These are phyloP conservation scores for Perccottus glenii DNA, from an alignment of 2,113 vertebrate species.

Conservation along the genomic window DNA sequence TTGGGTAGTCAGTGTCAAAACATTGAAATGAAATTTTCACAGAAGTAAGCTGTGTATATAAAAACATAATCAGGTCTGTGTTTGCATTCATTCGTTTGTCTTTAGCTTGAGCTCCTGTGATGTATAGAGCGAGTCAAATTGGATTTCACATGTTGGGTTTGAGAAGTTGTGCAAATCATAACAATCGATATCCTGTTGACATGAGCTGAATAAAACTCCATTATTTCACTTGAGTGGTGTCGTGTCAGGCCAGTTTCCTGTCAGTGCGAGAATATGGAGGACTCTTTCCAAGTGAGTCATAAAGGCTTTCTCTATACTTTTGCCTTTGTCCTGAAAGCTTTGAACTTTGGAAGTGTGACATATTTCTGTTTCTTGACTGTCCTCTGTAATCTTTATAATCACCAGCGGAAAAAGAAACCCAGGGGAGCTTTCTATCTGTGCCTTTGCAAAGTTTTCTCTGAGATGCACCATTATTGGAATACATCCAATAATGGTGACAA, in stretches of 20 bases:
- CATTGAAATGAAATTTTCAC: constrained; percentile 7
- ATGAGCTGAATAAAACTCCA: constrained; percentile 11
- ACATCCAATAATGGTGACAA: constrained; percentile 51
- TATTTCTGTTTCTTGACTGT: constrained; percentile 21
- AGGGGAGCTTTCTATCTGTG: constrained; percentile 22
- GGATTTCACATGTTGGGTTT: background rate
- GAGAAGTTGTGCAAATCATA: constrained; percentile 7
- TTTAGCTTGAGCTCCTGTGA: constrained; percentile 11
- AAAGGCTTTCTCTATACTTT: constrained; percentile 5
- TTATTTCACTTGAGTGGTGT: constrained; percentile 24
- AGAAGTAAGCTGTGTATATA: constrained; percentile 6
- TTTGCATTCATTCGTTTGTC: constrained; percentile 13
- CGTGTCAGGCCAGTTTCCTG: constrained; percentile 9
- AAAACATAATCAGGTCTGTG: constrained; percentile 20
- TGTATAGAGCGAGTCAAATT: constrained; percentile 14
- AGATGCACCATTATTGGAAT: constrained; percentile 40
- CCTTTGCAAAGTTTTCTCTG: constrained; percentile 18
- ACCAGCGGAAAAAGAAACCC: constrained; percentile 17
- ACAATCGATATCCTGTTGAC: constrained; percentile 7
- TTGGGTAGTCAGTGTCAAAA: constrained; percentile 6
- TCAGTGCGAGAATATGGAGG: constrained; percentile 21
- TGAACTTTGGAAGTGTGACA: constrained; percentile 19
- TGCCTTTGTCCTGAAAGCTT: constrained; percentile 14
- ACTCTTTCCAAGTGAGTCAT: constrained; percentile 30
- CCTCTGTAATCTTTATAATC: constrained; percentile 31